Base-by-base conservation (phyloP, 2,797 vertebrate species). In the Muscicapa striata region DNA sequence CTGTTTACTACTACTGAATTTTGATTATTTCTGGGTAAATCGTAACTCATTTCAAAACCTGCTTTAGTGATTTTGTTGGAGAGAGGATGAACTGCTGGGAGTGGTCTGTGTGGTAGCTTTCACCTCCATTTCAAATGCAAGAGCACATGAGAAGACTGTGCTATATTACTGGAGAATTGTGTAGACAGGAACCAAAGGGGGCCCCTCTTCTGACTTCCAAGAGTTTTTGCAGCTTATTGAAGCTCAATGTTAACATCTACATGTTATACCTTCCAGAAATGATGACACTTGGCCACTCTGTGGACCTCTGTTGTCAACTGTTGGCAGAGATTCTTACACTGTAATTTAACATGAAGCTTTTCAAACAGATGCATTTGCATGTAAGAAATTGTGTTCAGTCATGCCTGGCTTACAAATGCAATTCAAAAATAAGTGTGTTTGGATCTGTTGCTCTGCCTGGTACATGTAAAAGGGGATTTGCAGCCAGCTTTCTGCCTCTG, bases 331-430 rank as follows among this genome's bases (percentile, higher is more conserved):
- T 52, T 49, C 58, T 78, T 66, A 63, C 76, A 46, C 40, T 11
- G 23, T 88, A 94, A 82, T 90, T 93, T 85, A 94, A 91, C 48
- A 30, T 51, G 69, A 96, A 94, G 82, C 48, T 85, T 85, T 89
- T 66, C 70, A 89, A 95, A 62, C 79, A 93, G 93, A 95, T 63
- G 76, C 58, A 58, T 87, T 95, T 93, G 73, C 79, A 91, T 87
- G n/a, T 78, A 87, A 87, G 73, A 95, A 92, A 87, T 72, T 87
- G 69, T 78, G 76, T 95, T 95, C 94, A 59, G 73, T 85, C 89
- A 81, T 73, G 91, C 66, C 91, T 94, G 87, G 89, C 91, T 93
- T 88, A 89, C 82, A 89, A 96, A 84, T 22, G 43, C 18, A 87
- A 79, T 72, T 88, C 95, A 66, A 89, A 84, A 75, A 66, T 78